Conservation (phyloP, 37 sponge, comb jelly and placozoan genomes). For the Agelas oroides region DNA sequence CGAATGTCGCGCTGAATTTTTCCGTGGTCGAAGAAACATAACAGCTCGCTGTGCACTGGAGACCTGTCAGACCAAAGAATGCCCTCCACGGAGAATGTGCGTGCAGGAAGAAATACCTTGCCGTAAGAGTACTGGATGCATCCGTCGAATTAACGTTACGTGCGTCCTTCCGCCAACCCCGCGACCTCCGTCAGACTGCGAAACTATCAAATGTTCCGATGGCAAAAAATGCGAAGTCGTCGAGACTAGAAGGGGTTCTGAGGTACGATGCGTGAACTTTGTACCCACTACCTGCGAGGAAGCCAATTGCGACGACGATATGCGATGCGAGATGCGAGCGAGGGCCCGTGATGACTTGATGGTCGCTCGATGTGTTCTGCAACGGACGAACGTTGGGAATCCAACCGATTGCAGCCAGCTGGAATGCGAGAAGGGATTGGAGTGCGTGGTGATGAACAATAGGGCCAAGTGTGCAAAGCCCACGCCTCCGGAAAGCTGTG, state of each 20-base stretch:
- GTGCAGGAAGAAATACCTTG: neutral
- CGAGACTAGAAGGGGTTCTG: neutral
- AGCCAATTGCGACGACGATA: neutral
- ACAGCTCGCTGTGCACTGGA: neutral
- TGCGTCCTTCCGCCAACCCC: neutral
- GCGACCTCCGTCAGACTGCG: neutral
- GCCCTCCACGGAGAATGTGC: neutral
- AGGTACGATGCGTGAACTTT: neutral
- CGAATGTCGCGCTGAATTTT: neutral
- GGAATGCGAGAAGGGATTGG: conserved; percentile 1
- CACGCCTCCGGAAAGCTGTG: neutral
- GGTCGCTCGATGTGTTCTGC: neutral
- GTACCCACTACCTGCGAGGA: neutral
- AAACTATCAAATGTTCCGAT: neutral
- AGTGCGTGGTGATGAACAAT: conserved; percentile 4
- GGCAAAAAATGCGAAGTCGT: neutral
- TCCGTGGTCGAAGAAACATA: neutral
- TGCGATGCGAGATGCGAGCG: neutral
- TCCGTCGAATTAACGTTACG: neutral
- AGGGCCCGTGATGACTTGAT: too few species aligned
- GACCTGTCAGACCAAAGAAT: neutral
- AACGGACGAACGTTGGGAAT: neutral
- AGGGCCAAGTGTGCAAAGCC: conserved; percentile 23
- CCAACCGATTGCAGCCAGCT: conserved; percentile 7
- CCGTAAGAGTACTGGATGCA: neutral